Conservation (phyloP, 2,888 invertebrate species). For the Orthonychiurus folsomi region DNA sequence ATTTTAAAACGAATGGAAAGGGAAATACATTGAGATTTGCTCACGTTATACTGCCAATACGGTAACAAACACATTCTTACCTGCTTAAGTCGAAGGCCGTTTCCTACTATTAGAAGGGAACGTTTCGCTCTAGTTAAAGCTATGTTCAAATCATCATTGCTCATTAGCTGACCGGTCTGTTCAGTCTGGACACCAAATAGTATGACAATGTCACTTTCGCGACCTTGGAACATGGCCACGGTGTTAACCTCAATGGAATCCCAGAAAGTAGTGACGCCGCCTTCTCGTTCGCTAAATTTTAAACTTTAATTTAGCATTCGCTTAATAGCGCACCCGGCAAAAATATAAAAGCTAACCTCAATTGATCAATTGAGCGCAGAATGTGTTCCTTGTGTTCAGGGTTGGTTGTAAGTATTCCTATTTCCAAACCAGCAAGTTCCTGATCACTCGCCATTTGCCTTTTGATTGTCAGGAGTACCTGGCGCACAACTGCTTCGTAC, state of each 20-base stretch:
- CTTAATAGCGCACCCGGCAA: too few relatives aligned
- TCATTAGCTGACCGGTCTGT: neutral
- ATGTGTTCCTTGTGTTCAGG: too few relatives aligned
- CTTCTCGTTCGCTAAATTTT: too few relatives aligned
- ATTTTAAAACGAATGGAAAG: too few relatives aligned
- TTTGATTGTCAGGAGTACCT: slow-evolving; percentile 35
- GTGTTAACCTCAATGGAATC: neutral
- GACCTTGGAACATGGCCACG: neutral
- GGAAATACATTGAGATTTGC: too few relatives aligned
- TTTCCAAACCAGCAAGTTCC: slow-evolving; percentile 43
- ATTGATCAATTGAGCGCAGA: too few relatives aligned
- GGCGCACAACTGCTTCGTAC: too few relatives aligned
- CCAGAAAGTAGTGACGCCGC: too few relatives aligned
- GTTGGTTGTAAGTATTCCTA: slow-evolving; percentile 66
- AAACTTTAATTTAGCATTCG: too few relatives aligned
- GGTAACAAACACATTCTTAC: too few relatives aligned
- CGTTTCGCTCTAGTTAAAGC: neutral
- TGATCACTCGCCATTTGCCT: slow-evolving; percentile 48
- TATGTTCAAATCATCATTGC: neutral
- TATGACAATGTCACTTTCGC: neutral
- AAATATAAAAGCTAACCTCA: too few relatives aligned
- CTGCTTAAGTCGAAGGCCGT: neutral
- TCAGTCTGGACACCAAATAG: neutral
- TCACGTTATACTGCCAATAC: too few relatives aligned
- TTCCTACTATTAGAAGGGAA: neutral